A percentile compares a stretch with the other conserved stretches of the same genome.
These are phyloP conservation scores for Melitaea athalia DNA, from an alignment of 2,888 invertebrate genomes.

Conservation along the genomic window DNA sequence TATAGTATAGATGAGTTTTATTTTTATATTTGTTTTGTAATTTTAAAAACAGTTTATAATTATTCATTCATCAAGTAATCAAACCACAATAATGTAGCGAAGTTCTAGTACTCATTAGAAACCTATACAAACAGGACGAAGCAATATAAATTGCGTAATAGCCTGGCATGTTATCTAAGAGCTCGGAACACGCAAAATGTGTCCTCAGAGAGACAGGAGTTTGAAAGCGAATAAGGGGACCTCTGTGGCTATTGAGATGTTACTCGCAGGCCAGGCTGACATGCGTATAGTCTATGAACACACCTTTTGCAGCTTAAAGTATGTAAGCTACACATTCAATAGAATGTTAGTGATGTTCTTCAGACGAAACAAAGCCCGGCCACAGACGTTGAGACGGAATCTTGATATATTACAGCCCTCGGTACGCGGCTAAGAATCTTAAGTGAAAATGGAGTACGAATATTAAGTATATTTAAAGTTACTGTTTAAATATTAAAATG, in stretches of 20 bases:
- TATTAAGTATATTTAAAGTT: constrained; percentile 23
- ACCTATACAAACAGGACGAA: constrained; percentile 25
- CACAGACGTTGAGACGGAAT: constrained; percentile 47
- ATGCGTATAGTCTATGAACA: constrained; percentile 58
- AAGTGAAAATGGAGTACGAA: constrained; percentile 40
- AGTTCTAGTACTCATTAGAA: constrained; percentile 22
- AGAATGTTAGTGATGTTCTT: constrained; percentile 63
- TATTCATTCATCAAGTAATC: neutral
- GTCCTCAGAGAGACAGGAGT: constrained; percentile 52
- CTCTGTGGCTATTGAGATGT: constrained; percentile 72
- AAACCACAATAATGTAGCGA: constrained; percentile 16
- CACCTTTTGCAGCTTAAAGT: constrained; percentile 52
- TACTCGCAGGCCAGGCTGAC: constrained; percentile 59
- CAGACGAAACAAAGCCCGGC: constrained; percentile 47
- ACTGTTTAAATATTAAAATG: neutral
- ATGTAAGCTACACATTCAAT: constrained; percentile 59
- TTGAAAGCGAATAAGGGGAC: constrained; percentile 55
- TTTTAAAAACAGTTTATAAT: neutral
- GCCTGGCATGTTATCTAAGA: constrained; percentile 37
- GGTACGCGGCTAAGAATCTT: constrained; percentile 43
- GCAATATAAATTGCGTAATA: constrained; percentile 38
- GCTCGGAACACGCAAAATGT: constrained; percentile 50
- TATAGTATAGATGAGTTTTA: neutral
- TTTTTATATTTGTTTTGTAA: neutral
- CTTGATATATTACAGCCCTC: constrained; percentile 46